Evolutionary conservation across 2,797 vertebrate genomes (phyloP), one percentile per base, ranked within the genome.

Genomic region (Nyctalus aviator): DNA sequence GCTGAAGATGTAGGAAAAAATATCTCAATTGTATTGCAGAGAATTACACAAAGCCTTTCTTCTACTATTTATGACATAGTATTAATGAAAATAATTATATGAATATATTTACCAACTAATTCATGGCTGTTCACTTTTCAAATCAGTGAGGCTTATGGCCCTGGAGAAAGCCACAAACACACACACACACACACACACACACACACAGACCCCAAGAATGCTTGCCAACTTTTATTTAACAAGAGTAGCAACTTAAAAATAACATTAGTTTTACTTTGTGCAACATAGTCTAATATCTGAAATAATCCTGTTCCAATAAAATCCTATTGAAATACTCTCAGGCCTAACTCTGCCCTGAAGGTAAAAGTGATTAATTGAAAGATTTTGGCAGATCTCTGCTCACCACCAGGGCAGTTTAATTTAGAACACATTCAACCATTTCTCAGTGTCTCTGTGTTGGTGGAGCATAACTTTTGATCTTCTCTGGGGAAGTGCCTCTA

Each of bases 81-180:
- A 98, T 97, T 98, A 98, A 98, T 98, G 97, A 98, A 98, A 97
- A 98, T 95, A 95, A 98, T 97, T 98, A 96, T 96, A 95, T 96
- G 95, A 97, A 97, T 97, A 97, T 95, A 98, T 98, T 98, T 98
- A 97, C 97, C 96, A 97, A 95, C 96, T 97, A 97, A 97, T 97
- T 98, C 97, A 93, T 96, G 94, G 97, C 90, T 96, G 96, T 97
- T 97, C 97, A 97, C 84, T 97, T 97, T 94, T 81, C 48, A 96
- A 92, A 98, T 97, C 95, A 97, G 88, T 76, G 94, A 95, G 96
- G 91, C 96, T 98, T 97, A 96, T 79, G 88, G 93, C 93, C 97
- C 96, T 97, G 94, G 84, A 91, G 93, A 92, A 96, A 79, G 90
- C 95, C 96, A 96, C 97, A 97, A 95, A 94, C 95, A 96, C 88